Conservation (phyloP, 2,888 invertebrate genomes). For the Drosophila niveifrons region DNA sequence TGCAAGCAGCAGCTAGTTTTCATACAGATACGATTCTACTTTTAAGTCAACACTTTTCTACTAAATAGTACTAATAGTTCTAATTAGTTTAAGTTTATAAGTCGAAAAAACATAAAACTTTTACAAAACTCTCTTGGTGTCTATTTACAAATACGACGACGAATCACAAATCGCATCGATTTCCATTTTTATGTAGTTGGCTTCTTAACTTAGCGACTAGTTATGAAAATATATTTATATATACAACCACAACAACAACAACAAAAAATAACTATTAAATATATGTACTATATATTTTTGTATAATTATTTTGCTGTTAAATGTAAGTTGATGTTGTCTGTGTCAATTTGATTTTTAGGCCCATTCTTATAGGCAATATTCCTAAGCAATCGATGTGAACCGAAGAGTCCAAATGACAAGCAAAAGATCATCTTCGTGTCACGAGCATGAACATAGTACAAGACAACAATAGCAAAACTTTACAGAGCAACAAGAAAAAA, state of each 20-base stretch:
- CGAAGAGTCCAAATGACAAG: constrained; percentile 19
- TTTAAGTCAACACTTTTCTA: constrained; percentile 60
- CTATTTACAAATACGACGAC: constrained; percentile 71
- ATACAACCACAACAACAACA: not conserved
- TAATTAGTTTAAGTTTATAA: constrained; percentile 54
- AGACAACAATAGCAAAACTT: constrained; percentile 75
- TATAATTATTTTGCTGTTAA: constrained; percentile 71
- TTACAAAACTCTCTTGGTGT: constrained; percentile 81
- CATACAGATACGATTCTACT: constrained; percentile 51
- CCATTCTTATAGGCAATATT: constrained; percentile 47
- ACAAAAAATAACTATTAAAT: constrained; percentile 1
- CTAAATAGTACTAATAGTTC: constrained; percentile 37
- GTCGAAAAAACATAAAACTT: constrained; percentile 27
- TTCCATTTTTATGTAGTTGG: constrained; percentile 64
- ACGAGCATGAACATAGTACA: constrained; percentile 84
- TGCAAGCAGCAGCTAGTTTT: constrained; percentile 66
- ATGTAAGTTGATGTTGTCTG: constrained; percentile 52
- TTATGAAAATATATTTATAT: constrained; percentile 52
- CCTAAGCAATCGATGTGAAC: constrained; percentile 43
- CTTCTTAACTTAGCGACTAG: constrained; percentile 68
- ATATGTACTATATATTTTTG: constrained; percentile 71
- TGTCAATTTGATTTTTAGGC: constrained; percentile 54
- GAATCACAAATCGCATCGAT: constrained; percentile 57
- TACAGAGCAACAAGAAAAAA: constrained; percentile 41
- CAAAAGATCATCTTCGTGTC: constrained; percentile 55